Base-by-base conservation (phyloP, 1,140 invertebrate species). In the Zaprionus ornatus region DNA sequence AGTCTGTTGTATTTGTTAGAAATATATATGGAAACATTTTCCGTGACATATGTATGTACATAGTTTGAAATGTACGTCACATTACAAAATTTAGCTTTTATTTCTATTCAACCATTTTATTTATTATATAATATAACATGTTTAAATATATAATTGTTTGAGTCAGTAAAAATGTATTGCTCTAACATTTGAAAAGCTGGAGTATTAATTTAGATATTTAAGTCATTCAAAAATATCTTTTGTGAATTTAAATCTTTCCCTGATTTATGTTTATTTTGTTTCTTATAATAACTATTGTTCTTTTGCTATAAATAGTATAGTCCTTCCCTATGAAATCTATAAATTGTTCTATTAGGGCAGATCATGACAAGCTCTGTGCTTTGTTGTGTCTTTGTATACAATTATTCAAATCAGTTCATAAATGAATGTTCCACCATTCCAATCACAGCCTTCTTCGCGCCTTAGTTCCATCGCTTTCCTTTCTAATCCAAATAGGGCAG, bases 401-500 rank as follows among this genome's bases (percentile, higher is more conserved):
- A 29, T 25, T n/a, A 27, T 29, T 29, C 29, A n/a, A 65, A n/a
- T 74, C 65, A 69, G 72, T 52, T 70, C 48, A 32, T 32, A 61
- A 35, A 60, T 45, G 37, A 60, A 68, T 67, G 25, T 66, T 45
- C 15, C 56, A 29, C 40, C 40, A 61, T 64, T 69, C 61, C 65
- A 42, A 86, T 88, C 83, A 87, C 83, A 87, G 83, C 74, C 77
- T 64, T 40, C 56, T 35, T 23, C n/a, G 57, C 45, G 65, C 62
- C 45, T 54, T 19, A 54, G 32, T 45, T 10, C 13, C 48, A 32
- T 21, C 19, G 7, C 21, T 29, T 23, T 15, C n/a, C 4, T 21
- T 12, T 25, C 69, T 55, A 97, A 94, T 97, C 96, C 73, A 98
- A 94, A 93, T 96, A 96, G 7, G 96, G 96, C 80, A 98, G 80